Evolutionary conservation across 2,113 vertebrate species (phyloP).

Genomic region (Donacobius atricapilla): DNA sequence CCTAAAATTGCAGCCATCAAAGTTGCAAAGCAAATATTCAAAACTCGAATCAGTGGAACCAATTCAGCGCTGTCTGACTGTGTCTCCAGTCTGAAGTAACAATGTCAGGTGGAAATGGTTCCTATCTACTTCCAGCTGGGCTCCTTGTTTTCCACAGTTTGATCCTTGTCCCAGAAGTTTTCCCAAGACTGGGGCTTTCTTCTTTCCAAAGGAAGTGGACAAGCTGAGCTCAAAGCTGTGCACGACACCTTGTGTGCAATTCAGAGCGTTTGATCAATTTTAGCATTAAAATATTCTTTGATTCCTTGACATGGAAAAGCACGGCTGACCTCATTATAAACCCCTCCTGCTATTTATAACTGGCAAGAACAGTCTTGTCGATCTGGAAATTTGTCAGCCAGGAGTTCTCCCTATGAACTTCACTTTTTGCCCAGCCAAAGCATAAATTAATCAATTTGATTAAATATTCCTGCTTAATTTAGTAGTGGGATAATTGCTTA

Average conservation of each 20-base stretch:
- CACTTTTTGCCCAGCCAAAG: background rate
- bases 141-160: background rate
- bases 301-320: background rate
- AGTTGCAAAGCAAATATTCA: background rate
- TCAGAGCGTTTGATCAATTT: background rate
- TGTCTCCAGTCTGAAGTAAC: background rate
- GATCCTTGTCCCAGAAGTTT: background rate
- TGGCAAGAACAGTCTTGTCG: background rate
- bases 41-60: background rate
- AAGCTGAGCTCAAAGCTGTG: background rate
- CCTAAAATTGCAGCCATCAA: background rate
- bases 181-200: background rate
- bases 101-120: background rate
- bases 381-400: background rate
- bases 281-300: background rate
- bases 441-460: slow-evolving; percentile 5
- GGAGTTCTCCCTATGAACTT: background rate
- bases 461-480: slow-evolving; percentile 29
- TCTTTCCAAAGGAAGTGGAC: background rate
- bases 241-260: background rate
- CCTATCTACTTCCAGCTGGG: background rate
- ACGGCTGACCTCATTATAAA: background rate
- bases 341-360: background rate
- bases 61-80: background rate
- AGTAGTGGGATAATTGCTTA: background rate